Conservation (phyloP, 2,888 invertebrate species). For the Sphinx pinastri region DNA sequence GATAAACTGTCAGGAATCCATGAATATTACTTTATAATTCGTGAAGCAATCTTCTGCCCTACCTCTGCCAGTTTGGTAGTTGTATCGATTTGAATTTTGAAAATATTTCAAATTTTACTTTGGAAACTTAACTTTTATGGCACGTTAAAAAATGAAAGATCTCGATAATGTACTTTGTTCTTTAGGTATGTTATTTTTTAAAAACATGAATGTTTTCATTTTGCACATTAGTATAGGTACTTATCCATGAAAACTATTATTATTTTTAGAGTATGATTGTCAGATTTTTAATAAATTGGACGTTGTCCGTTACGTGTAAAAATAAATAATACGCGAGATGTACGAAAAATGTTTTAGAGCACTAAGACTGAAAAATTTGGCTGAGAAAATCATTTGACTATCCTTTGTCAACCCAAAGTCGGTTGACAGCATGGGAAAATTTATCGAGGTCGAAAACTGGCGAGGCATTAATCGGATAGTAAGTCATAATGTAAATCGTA, state of each 20-base stretch:
- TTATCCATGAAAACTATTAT: too few species aligned
- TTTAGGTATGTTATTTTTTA: too few species aligned
- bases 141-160: not conserved
- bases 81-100: too few species aligned
- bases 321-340: slow-evolving; percentile 46
- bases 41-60: too few species aligned
- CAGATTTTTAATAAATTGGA: slow-evolving; percentile 48
- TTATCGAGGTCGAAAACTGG: slow-evolving; percentile 24
- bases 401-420: slow-evolving; percentile 54
- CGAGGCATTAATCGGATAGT: not conserved
- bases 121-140: not conserved
- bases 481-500: slow-evolving; percentile 4
- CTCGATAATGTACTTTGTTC: not conserved
- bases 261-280: not conserved
- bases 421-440: slow-evolving; percentile 31
- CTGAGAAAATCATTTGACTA: slow-evolving; percentile 58
- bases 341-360: slow-evolving; percentile 70
- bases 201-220: not conserved
- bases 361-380: slow-evolving; percentile 81
- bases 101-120: not conserved
- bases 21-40: too few species aligned
- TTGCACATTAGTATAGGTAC: not conserved
- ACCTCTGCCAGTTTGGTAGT: too few species aligned
- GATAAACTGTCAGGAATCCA: too few species aligned
- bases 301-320: slow-evolving; percentile 47